Base-by-base conservation (phyloP, 2,888 invertebrate genomes). In the Sturmia bella region DNA sequence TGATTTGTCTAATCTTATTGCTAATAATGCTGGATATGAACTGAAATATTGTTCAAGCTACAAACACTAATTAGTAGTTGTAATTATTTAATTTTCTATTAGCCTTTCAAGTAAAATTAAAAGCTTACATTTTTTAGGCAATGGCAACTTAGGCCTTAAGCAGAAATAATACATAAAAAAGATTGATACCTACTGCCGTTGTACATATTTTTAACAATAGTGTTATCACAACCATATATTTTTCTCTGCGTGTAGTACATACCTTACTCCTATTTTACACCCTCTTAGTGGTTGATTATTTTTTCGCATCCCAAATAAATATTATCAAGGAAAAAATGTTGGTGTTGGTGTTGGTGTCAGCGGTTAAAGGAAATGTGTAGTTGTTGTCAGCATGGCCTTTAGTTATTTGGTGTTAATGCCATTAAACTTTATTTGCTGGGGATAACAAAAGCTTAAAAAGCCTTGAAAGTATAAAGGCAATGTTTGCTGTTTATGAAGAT, bases 401-500 rank as follows among this genome's bases (percentile, higher is more conserved):
- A 73, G 73, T 77, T 19, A 77, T 81, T 77, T 74, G 69, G 32
- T 81, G 81, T 74, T 77, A 77, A 77, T 81, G 57, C 57, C 64
- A 64, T 76, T 73, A 68, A 61, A 81, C 37, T n/a, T 15, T 45
- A 57, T 74, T 69, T 69, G 45, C 45, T 63, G 43, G 66, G 56
- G 50, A 77, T 63, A 56, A 56, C 17, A 76, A 76, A 32, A 48
- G 56, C 43, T 73, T 27, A 32, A 63, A 59, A 64, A 64, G 48
- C 50, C 37, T 56, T 74, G 27, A 69, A 64, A 5, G 21, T 15
- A 21, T 45, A 17, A 39, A 45, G 27, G n/a, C 69, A 17, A 45
- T 48, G 24, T 24, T 64, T n/a, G n/a, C n/a, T 7, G 37, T 54
- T 37, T 24, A 15, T 39, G 13, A 59, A 1, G 15, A 32, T 37